These are phyloP conservation scores for Scytalopus superciliaris DNA, from an alignment of 2,113 vertebrate species.

Conservation along the genomic window DNA sequence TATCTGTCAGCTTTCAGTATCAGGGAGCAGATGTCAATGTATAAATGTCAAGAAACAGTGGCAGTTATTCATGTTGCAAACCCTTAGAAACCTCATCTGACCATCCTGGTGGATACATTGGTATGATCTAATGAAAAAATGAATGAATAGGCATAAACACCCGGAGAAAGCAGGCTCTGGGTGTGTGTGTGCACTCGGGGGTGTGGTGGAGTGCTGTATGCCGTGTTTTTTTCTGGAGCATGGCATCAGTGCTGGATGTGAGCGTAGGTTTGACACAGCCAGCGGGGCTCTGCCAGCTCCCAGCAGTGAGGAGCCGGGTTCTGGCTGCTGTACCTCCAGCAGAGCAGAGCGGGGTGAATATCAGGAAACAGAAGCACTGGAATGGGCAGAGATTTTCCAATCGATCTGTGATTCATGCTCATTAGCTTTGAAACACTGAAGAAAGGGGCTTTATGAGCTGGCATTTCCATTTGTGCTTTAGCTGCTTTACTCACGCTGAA, in stretches of 20 bases:
- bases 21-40: neutral
- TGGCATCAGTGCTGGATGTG: neutral
- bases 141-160: neutral
- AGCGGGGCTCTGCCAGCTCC: neutral
- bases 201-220: rapidly evolving
- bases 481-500: neutral
- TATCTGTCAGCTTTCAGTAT: neutral
- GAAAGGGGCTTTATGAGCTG: constrained; percentile 57
- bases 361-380: neutral
- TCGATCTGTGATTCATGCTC: constrained; percentile 34
- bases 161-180: neutral
- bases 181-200: rapidly evolving
- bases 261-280: rapidly evolving
- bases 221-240: neutral
- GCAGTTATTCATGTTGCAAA: neutral
- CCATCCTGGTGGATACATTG: neutral
- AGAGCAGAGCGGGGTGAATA: neutral
- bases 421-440: constrained; percentile 26
- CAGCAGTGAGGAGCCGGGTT: neutral
- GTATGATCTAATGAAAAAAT: neutral
- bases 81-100: neutral
- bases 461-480: constrained; percentile 38
- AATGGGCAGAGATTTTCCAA: neutral
- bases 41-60: constrained; percentile 25
- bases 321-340: neutral